Evolutionary conservation across 2,797 vertebrate species (phyloP).

Genomic region (Cirrhinus mrigala): DNA sequence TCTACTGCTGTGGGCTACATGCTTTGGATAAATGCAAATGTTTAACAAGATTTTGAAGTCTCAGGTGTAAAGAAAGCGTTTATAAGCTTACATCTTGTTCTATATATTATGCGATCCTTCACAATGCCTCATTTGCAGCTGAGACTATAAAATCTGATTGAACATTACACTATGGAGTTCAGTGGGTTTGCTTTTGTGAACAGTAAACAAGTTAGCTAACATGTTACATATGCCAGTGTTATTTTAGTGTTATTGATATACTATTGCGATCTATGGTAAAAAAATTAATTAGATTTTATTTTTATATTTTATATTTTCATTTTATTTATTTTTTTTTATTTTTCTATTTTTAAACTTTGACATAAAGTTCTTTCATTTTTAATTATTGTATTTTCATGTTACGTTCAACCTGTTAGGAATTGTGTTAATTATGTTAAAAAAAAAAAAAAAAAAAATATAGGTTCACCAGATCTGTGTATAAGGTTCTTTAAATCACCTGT

Average conservation of each 20-base stretch:
- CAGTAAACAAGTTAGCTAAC: neutral
- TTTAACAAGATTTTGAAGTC: slow-evolving; percentile 17
- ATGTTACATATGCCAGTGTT: neutral
- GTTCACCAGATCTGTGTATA: neutral
- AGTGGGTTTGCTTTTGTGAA: neutral
- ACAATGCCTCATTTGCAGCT: slow-evolving; percentile 7
- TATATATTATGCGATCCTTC: slow-evolving; percentile 1
- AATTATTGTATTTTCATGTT: neutral
- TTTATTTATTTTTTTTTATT: neutral
- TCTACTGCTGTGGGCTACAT: neutral
- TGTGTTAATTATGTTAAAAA: neutral
- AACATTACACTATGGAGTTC: neutral
- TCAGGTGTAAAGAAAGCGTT: slow-evolving; percentile 19
- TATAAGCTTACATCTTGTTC: neutral
- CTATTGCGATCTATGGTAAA: neutral
- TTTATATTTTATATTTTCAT: no score
- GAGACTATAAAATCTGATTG: neutral
- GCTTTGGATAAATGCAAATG: slow-evolving; percentile 36
- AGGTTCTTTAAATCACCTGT: neutral
- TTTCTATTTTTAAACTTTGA: neutral
- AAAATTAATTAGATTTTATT: neutral
- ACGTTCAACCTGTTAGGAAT: neutral
- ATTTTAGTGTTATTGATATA: neutral
- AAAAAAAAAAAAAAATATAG: neutral
- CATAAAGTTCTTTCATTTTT: neutral